Conservation (phyloP, 2,888 invertebrate genomes). For the Graphium colonna region DNA sequence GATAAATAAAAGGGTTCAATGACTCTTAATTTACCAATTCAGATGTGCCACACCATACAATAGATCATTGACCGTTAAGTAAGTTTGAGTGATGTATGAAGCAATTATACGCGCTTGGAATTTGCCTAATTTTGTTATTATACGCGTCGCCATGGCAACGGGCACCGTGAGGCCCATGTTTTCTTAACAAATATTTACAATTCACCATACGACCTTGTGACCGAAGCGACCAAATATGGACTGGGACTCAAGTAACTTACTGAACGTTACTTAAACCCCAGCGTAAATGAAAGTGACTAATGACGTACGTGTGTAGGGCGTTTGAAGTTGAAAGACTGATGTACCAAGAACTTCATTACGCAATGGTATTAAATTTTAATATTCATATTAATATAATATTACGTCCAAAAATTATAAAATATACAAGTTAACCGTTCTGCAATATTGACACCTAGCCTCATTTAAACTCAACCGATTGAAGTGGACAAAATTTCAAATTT, state of each 20-base stretch:
- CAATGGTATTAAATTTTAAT: too few species aligned
- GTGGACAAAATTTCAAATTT: too few species aligned
- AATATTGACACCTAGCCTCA: too few species aligned
- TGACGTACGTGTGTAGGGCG: too few species aligned
- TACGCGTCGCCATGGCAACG: slow-evolving; percentile 49
- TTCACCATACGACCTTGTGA: slow-evolving; percentile 41
- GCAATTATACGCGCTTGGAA: slow-evolving; percentile 30
- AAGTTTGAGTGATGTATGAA: neutral
- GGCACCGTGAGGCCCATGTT: slow-evolving; percentile 29
- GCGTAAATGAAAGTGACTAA: slow-evolving; percentile 13
- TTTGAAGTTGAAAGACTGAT: too few species aligned
- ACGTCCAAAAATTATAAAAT: too few species aligned
- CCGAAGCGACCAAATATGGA: slow-evolving; percentile 26
- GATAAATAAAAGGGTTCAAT: neutral
- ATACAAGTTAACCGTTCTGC: too few species aligned
- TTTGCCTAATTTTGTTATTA: slow-evolving; percentile 70
- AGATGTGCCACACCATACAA: neutral
- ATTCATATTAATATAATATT: too few species aligned
- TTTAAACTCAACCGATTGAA: too few species aligned
- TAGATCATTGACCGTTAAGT: slow-evolving; percentile 19
- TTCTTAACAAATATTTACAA: slow-evolving; percentile 41
- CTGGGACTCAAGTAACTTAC: too few species aligned
- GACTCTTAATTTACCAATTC: neutral
- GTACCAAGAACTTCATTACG: too few species aligned
- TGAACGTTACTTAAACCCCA: slow-evolving; percentile 10